A percentile compares a stretch with the other conserved stretches of the same genome.
Evolutionary conservation across 2,797 vertebrate genomes (phyloP).

Genomic region (Ptychobarbus kaznakovi): DNA sequence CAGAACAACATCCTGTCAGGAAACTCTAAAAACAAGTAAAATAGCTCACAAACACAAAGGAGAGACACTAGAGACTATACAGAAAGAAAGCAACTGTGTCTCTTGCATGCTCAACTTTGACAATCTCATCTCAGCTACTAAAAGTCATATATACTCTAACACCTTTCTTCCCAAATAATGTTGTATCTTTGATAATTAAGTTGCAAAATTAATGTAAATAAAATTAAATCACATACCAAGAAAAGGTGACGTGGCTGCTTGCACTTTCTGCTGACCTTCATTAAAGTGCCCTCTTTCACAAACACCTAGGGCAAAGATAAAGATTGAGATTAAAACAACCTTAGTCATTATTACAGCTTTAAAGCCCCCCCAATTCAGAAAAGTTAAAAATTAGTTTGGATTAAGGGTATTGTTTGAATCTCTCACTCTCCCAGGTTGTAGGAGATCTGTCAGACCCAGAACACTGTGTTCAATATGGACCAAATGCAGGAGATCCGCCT

Average conservation of each 20-base stretch:
- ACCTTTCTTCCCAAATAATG: background rate
- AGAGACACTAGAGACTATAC: slow-evolving; percentile 59
- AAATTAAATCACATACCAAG: slow-evolving; percentile 82
- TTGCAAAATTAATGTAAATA: slow-evolving; percentile 7
- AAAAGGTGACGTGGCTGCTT: slow-evolving; percentile 94
- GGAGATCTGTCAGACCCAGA: slow-evolving; percentile 84
- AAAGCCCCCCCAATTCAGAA: no score
- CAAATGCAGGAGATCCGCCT: slow-evolving; percentile 94
- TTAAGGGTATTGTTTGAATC: background rate
- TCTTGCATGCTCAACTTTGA: slow-evolving; percentile 28
- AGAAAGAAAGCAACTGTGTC: slow-evolving; percentile 55
- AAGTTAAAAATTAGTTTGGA: background rate
- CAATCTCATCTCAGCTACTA: background rate
- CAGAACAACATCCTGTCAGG: slow-evolving; percentile 86
- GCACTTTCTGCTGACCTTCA: slow-evolving; percentile 92
- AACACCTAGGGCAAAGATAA: slow-evolving; percentile 81
- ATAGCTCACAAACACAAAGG: slow-evolving; percentile 56
- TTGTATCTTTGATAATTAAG: background rate
- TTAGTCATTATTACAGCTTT: background rate
- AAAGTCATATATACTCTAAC: slow-evolving; percentile 30
- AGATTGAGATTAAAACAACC: slow-evolving; percentile 47
- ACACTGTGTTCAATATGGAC: slow-evolving; percentile 95
- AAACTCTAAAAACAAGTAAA: slow-evolving; percentile 78
- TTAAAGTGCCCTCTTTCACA: slow-evolving; percentile 90
- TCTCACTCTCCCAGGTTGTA: slow-evolving; percentile 93